phyloP scores from a whole-genome alignment of 1,140 invertebrate genomes.

The Macrostomum lignano region DNA sequence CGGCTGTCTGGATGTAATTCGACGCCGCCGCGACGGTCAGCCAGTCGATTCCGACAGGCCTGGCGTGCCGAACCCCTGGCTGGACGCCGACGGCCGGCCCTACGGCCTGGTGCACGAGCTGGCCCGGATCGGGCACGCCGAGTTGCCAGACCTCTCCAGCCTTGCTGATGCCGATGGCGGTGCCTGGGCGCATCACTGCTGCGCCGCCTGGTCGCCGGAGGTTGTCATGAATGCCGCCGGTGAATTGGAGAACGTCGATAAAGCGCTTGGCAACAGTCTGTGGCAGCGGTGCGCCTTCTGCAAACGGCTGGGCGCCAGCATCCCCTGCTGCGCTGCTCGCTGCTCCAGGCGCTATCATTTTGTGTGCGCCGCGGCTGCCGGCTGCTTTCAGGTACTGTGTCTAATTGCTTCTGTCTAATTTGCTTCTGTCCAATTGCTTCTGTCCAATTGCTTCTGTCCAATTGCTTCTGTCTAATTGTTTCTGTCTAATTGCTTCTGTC shows the following conservation, averaged over 20 bases:
- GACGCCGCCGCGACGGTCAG: background rate
- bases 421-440: no score
- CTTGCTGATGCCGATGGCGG: no score
- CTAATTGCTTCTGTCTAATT: no score
- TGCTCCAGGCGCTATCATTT: constrained; percentile 49
- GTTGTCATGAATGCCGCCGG: constrained; percentile 32
- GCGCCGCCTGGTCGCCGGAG: constrained; percentile 49
- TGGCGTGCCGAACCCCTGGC: background rate
- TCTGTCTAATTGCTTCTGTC: no score
- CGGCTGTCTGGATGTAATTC: background rate
- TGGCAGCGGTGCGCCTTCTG: constrained; percentile 28
- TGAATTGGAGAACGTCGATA: constrained; percentile 23
- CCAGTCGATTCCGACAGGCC: background rate
- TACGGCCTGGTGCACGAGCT: constrained; percentile 3
- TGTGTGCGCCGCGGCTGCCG: constrained; percentile 32
- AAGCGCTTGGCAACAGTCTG: constrained; percentile 23
- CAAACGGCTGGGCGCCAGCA: constrained; percentile 44
- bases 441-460: no score
- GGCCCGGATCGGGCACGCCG: constrained; percentile 10
- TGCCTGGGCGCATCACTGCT: constrained; percentile 56
- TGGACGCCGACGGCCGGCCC: background rate
- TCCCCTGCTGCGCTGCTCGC: constrained; percentile 34
- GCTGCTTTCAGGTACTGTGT: constrained; percentile 44
- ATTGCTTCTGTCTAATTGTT: no score
- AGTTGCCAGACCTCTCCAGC: no score